These are phyloP conservation scores for Caenorhabditis becei DNA, from an alignment of 2,888 invertebrate genomes.

Conservation along the genomic window DNA sequence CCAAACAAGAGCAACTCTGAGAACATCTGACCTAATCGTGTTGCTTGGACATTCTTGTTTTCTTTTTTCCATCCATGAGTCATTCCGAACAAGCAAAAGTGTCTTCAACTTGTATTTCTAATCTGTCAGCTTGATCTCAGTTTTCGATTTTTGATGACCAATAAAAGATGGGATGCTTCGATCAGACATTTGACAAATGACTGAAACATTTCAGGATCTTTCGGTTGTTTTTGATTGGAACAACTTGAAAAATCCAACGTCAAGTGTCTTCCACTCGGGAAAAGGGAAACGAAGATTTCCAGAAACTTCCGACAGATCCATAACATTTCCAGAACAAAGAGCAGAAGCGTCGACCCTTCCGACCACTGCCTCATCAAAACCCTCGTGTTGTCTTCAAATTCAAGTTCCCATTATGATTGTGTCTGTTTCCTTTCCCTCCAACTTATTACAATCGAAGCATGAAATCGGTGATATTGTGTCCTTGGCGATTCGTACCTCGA, in stretches of 20 bases:
- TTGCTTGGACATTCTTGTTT: too few relatives aligned
- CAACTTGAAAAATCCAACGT: too few relatives aligned
- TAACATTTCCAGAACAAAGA: too few relatives aligned
- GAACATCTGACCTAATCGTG: too few relatives aligned
- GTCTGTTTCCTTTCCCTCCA: neutral
- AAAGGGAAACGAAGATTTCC: too few relatives aligned
- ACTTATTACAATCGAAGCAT: conserved; percentile 51
- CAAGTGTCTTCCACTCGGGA: too few relatives aligned
- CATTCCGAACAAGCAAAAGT: neutral
- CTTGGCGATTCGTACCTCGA: conserved; percentile 25
- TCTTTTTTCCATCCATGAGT: neutral
- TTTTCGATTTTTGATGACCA: conserved; percentile 26
- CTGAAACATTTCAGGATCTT: neutral
- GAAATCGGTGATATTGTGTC: conserved; percentile 52
- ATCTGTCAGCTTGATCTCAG: conserved; percentile 27
- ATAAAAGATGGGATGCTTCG: conserved; percentile 3
- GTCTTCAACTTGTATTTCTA: conserved; percentile 8
- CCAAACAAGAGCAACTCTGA: too few relatives aligned
- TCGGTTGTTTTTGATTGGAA: too few relatives aligned
- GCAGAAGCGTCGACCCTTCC: too few relatives aligned
- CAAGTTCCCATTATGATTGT: neutral
- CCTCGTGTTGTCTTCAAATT: neutral
- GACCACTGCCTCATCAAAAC: too few relatives aligned
- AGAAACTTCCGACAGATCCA: too few relatives aligned
- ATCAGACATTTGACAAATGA: neutral